Base-by-base conservation (phyloP, 2,888 invertebrate genomes). In the Pocota personata region DNA sequence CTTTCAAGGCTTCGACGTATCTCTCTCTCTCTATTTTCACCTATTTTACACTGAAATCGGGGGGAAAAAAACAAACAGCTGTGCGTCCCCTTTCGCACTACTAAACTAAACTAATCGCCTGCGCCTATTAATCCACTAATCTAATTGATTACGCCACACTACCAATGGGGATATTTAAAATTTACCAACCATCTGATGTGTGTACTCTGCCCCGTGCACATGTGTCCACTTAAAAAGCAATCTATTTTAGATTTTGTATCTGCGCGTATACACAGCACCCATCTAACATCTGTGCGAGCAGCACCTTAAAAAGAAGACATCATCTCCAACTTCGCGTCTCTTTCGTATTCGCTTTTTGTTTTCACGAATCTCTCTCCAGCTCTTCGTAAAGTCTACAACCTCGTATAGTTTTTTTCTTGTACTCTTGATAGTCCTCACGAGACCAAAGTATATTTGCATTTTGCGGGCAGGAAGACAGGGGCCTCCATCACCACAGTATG, bases 61-160 rank as follows among this genome's bases (percentile, higher is more conserved):
- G 14, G 4, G 24, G 35, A 46, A 32, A 52, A 16, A 35, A 30
- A 73, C 32, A 37, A 16, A 43, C 37, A 35, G 30, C 21, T 46
- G 19, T 10, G 52, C 40, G 66, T 16, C 40, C 35, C 64, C 57
- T 80, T 72, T 71, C 58, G 55, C 67, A 46, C 73, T 67, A 32
- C 57, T 79, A 67, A 83, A 64, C 58, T 55, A 27, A 72, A 86
- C 82, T 86, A 82, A 86, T 82, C 86, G 82, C 52, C 55, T 72
- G 76, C 58, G 82, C 82, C 82, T 82, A 86, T 82, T 86, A 82
- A 86, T 82, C 76, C 76, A 82, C 71, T 86, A 76, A 86, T 86
- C 86, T 86, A 86, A 86, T 86, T 86, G 86, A 86, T 86, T 86
- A 77, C 48, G 76, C 76, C 86, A 82, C 86, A 82, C 86, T 86